Conservation (phyloP, 2,113 vertebrate species). For the Pelecanoides urinatrix region DNA sequence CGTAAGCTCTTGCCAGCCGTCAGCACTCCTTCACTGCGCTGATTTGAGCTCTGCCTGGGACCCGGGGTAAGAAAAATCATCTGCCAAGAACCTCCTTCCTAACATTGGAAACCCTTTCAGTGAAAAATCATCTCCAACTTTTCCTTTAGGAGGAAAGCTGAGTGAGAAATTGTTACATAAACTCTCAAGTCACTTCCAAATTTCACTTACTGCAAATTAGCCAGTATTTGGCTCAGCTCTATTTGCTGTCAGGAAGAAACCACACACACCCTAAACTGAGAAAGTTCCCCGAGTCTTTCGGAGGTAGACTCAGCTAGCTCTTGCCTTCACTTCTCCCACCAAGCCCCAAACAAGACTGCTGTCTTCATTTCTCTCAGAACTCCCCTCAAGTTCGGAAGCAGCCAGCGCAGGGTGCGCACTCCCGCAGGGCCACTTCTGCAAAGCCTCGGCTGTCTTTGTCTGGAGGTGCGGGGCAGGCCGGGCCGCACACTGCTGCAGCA, state of each 20-base stretch:
- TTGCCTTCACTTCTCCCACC: neutral
- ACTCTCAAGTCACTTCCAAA: neutral
- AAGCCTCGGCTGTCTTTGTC: neutral
- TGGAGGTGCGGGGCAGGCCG: fast-evolving
- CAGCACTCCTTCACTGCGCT: neutral
- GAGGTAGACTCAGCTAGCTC: neutral
- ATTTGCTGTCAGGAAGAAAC: neutral
- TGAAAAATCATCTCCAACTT: neutral
- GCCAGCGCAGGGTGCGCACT: neutral
- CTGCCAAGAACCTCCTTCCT: neutral
- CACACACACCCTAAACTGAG: neutral
- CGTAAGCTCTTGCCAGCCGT: neutral
- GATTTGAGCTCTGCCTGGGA: neutral
- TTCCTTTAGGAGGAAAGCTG: neutral
- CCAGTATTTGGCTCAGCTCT: neutral
- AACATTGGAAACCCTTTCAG: neutral
- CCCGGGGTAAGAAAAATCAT: neutral
- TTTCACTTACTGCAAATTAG: neutral
- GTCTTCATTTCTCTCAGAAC: neutral
- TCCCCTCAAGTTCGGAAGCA: neutral
- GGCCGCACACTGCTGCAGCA: neutral
- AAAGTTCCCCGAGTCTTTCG: neutral
- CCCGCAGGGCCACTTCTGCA: fast-evolving
- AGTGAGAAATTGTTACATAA: conserved; percentile 18
- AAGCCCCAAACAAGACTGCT: neutral